Evolutionary conservation across 2,888 invertebrate genomes (phyloP), one percentile per base, ranked within the genome.

Genomic region (Drosophila helvetica): DNA sequence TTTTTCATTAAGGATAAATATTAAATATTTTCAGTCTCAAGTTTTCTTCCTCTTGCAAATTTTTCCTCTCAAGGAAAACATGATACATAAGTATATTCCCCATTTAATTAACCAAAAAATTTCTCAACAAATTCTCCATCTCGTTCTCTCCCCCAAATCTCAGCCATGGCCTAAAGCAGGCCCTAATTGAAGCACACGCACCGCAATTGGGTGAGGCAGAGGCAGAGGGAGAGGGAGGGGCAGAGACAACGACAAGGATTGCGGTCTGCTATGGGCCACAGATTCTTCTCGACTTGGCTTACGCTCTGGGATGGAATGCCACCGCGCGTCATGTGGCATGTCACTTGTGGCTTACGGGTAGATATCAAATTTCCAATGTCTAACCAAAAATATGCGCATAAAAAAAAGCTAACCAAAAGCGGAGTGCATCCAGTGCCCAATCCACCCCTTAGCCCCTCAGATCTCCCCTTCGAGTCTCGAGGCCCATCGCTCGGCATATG

Each of bases 331-430:
- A 18, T 67, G 68, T 53, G 61, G 52, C 73, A 22, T 67, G 68
- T 53, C 74, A 67, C 47, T 74, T 78, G 75, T 51, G 67, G 65
- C 61, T 51, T 51, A 30, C 15, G 38, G 4, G 7, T n/a, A n/a
- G 55, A 72, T 87, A 87, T 82, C 77, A 66, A 70, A 66, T 82
- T 62, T 56, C 83, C 79, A 62, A 60, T 62, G 80, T 56, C 75
- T 72, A 79, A 81, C 79, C 85, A 82, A 87, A 87, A 77, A 68
- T 86, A 81, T 81, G 86, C 65, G 66, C 71, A 82, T 69, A 55
- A 66, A 68, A 67, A 74, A 77, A 59, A 27, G n/a, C 47, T 7
- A 18, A 15, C 46, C 45, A 42, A 30, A 46, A 43, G 54, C 33
- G 46, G 46, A 46, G 38, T 54, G 38, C 61, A 61, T 38, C 38